Percentiles rank a stretch among this genome's conserved stretches.
These are phyloP conservation scores for Tautogolabrus adspersus DNA, from an alignment of 2,113 vertebrate species.

Conservation along the genomic window DNA sequence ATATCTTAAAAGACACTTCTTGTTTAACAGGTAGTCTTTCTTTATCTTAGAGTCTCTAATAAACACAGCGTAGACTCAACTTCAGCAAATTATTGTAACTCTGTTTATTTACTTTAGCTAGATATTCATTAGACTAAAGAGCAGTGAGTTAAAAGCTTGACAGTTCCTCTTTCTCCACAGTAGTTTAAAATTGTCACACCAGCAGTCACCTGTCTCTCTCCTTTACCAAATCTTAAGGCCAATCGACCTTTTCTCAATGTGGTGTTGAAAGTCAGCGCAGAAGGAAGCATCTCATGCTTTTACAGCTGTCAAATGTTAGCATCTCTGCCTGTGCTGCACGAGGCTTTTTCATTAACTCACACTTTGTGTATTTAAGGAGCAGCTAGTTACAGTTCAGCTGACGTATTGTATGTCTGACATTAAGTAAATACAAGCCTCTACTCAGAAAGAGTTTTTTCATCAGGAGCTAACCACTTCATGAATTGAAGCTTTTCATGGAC, in stretches of 20 bases:
- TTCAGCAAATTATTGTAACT: background rate
- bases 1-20: background rate
- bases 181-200: background rate
- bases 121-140: background rate
- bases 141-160: conserved; percentile 3
- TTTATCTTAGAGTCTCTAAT: background rate
- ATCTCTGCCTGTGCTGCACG: background rate
- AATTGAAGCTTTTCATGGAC: conserved; percentile 35
- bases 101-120: background rate
- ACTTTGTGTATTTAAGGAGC: background rate
- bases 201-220: background rate
- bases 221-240: background rate
- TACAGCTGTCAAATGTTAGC: background rate
- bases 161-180: conserved; percentile 6
- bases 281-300: background rate
- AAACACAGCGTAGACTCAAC: background rate
- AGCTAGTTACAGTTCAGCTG: background rate
- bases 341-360: background rate
- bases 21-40: background rate
- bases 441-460: conserved; percentile 6
- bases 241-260: background rate
- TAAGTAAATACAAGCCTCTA: background rate
- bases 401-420: background rate
- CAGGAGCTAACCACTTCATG: conserved; percentile 8
- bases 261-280: background rate